Conservation (phyloP, 2,888 invertebrate genomes). For the Troglohyphantes excavatus region DNA sequence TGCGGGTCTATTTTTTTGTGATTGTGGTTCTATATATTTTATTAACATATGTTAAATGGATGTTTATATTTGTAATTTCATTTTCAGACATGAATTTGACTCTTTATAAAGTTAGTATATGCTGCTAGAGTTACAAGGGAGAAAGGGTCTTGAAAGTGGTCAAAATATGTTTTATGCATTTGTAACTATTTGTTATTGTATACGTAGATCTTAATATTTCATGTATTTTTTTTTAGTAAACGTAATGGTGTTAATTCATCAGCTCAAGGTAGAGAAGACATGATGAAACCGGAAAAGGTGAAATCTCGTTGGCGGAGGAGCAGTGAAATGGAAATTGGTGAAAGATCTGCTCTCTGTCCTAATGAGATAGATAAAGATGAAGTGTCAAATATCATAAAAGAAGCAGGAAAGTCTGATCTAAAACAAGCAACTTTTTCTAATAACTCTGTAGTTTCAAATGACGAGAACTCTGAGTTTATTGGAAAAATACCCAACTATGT, state of each 20-base stretch:
- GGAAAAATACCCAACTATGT: constrained; percentile 87
- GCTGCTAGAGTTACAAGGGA: too few relatives aligned
- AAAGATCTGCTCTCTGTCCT: constrained; percentile 44
- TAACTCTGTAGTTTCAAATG: neutral
- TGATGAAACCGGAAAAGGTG: constrained; percentile 88
- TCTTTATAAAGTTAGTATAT: too few relatives aligned
- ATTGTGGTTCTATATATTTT: too few relatives aligned
- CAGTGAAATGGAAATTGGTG: constrained; percentile 86
- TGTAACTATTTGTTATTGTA: too few relatives aligned
- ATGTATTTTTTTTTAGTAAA: neutral
- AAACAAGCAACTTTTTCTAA: neutral
- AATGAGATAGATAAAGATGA: constrained; percentile 5
- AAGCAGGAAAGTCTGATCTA: neutral
- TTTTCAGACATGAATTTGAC: too few relatives aligned
- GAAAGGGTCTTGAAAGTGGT: too few relatives aligned
- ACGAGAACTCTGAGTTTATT: neutral
- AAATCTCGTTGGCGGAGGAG: constrained; percentile 90
- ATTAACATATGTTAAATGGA: too few relatives aligned
- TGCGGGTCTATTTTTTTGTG: too few relatives aligned
- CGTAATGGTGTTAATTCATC: neutral
- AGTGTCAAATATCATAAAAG: neutral
- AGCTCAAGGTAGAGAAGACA: neutral
- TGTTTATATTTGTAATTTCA: too few relatives aligned
- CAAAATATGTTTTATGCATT: too few relatives aligned
- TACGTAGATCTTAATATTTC: too few relatives aligned